Base-by-base conservation (phyloP, 2,113 vertebrate species). In the Aldabrachelys gigantea region DNA sequence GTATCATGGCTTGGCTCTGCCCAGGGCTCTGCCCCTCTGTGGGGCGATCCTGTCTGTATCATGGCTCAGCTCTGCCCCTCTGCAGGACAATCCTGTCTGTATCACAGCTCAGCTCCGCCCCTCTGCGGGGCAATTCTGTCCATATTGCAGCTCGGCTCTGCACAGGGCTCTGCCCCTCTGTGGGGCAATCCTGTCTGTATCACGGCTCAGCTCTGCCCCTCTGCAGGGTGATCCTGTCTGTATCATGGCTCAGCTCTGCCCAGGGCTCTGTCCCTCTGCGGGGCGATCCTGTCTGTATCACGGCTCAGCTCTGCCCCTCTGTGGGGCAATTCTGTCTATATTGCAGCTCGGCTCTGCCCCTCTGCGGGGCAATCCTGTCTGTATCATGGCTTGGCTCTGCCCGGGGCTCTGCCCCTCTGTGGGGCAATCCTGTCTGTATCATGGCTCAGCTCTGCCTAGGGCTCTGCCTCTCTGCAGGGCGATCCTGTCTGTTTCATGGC, bases 381-480 rank as follows among this genome's bases (percentile, higher is more conserved):
- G 13, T 31, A 62, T 3, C 10, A 7, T 5, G 7, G 44, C 44
- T 44, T 5, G 6, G 27, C 57, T 31, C 57, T 62, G 29, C 59
- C 59, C 44, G 6, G 6, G 6, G 27, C 57, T 31, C 57, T 62
- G 29, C 59, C 59, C 25, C 4, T 50, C 25, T 27, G 11, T 12
- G 25, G 25, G 0, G 53, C 7, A 9, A 59, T 44, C 44, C 44
- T 44, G 44, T 44, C 44, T 44, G 44, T 44, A 44, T 44, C 44
- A 6, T 7, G 8, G 44, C 44, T 44, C 8, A 7, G 44, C 44
- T 44, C 8, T 44, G 44, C 44, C 44, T 14, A 8, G 44, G 44
- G 47, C 27, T 5, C 47, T 80, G 17, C 2, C 1, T 8, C 10
- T 1, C 25, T 1, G 1, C 0, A 22, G 47, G 1, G 54, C 2